phyloP scores from a whole-genome alignment of 2,113 vertebrate genomes.

The Chionodraco myersi region DNA sequence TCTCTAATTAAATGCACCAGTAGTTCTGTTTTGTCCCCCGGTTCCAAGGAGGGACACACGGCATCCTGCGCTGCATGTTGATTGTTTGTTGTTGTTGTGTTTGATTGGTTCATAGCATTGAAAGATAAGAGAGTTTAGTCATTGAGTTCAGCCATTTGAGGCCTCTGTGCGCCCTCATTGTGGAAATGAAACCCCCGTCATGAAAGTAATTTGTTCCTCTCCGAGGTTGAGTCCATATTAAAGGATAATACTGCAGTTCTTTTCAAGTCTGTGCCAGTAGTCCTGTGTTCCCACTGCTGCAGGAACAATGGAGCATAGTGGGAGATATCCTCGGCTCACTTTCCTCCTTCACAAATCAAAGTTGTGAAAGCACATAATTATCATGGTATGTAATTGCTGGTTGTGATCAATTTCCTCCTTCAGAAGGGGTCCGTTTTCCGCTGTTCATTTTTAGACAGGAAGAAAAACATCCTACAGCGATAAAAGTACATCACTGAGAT shows the following conservation, averaged over 20 bases:
- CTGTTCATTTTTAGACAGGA: neutral
- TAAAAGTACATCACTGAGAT: constrained; percentile 6
- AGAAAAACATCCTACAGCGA: constrained; percentile 25
- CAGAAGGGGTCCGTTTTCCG: constrained; percentile 18
- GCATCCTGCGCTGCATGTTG: constrained; percentile 36
- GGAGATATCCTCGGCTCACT: constrained; percentile 26
- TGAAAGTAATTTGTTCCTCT: constrained; percentile 13
- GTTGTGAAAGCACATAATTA: constrained; percentile 32
- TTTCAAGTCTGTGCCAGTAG: constrained; percentile 22
- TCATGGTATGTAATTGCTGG: constrained; percentile 23
- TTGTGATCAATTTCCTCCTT: constrained; percentile 28
- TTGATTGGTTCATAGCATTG: constrained; percentile 19
- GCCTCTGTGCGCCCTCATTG: neutral
- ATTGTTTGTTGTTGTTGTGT: constrained; percentile 48
- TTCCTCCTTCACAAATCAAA: constrained; percentile 16
- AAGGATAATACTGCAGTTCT: constrained; percentile 24
- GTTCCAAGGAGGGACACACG: neutral
- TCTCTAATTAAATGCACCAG: constrained; percentile 60
- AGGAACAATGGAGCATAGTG: neutral
- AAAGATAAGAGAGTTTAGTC: constrained; percentile 46
- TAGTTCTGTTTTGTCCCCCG: constrained; percentile 28
- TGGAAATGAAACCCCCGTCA: constrained; percentile 9
- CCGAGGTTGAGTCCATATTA: neutral
- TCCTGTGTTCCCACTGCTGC: neutral
- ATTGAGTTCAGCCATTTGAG: constrained; percentile 20